Evolutionary conservation across 2,113 vertebrate species (phyloP).

Genomic region (Bucco capensis): DNA sequence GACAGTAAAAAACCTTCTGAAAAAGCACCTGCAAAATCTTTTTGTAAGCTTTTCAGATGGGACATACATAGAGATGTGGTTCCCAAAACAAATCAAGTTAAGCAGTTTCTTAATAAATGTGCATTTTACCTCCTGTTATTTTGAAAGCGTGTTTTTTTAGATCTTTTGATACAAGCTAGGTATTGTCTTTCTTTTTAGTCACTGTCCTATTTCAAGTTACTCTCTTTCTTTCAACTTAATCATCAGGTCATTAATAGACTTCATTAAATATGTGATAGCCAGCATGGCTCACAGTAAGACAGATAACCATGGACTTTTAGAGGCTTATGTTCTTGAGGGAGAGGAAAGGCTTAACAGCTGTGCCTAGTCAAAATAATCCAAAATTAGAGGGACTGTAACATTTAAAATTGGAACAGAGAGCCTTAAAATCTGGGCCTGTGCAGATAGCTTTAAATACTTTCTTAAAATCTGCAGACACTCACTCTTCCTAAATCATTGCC

Average conservation of each 20-base stretch:
- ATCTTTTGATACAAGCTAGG: background rate
- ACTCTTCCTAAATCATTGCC: constrained; percentile 43
- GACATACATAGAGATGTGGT: background rate
- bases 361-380: constrained; percentile 46
- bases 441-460: constrained; percentile 41
- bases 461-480: constrained; percentile 50
- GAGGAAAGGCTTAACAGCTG: constrained; percentile 25
- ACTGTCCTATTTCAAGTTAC: background rate
- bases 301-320: background rate
- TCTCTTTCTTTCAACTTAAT: background rate
- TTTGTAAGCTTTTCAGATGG: background rate
- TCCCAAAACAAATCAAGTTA: background rate
- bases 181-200: background rate
- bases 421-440: constrained; percentile 15
- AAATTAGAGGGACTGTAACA: constrained; percentile 54
- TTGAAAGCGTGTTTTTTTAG: background rate
- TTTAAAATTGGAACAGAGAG: constrained; percentile 41
- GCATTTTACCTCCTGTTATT: background rate
- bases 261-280: background rate
- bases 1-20: background rate
- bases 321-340: constrained; percentile 8
- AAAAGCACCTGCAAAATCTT: background rate
- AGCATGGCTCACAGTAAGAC: background rate
- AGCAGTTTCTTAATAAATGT: background rate
- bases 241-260: background rate